Percentiles rank a stretch among this genome's conserved stretches.
phyloP scores from a whole-genome alignment of 2,113 vertebrate genomes.

The Dendropsophus ebraccatus region DNA sequence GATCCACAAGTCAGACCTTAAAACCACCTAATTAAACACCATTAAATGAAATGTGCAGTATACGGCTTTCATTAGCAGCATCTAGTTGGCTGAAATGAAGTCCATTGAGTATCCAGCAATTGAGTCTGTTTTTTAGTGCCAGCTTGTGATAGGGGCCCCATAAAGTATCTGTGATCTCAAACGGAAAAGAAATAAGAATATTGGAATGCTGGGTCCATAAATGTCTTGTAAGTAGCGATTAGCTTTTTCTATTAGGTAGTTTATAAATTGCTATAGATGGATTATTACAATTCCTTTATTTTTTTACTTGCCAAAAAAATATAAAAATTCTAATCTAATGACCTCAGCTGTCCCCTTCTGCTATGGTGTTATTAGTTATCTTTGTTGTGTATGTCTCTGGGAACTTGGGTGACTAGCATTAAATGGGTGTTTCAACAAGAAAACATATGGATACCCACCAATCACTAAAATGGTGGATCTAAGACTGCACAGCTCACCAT shows the following conservation, averaged over 20 bases:
- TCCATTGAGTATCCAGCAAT: background rate
- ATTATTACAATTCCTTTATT: background rate
- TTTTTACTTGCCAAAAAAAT: background rate
- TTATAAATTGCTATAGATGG: background rate
- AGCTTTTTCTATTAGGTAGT: background rate
- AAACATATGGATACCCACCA: too few species aligned
- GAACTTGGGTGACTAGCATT: background rate
- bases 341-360: too few species aligned
- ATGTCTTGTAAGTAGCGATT: background rate
- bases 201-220: background rate
- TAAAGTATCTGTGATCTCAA: conserved; percentile 4
- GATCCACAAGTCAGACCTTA: conserved; percentile 2
- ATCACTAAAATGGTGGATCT: too few species aligned
- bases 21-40: conserved; percentile 23
- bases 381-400: background rate
- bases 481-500: too few species aligned
- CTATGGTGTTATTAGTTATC: background rate
- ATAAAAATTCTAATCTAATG: too few species aligned
- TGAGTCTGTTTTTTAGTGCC: conserved; percentile 6
- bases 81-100: conserved; percentile 13
- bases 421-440: background rate
- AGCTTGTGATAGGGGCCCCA: background rate
- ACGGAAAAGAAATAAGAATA: background rate
- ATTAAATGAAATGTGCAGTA: conserved; percentile 28
- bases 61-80: conserved; percentile 24